Conservation (phyloP, 23 tunicate genomes). For the Halocynthia roretzi region DNA sequence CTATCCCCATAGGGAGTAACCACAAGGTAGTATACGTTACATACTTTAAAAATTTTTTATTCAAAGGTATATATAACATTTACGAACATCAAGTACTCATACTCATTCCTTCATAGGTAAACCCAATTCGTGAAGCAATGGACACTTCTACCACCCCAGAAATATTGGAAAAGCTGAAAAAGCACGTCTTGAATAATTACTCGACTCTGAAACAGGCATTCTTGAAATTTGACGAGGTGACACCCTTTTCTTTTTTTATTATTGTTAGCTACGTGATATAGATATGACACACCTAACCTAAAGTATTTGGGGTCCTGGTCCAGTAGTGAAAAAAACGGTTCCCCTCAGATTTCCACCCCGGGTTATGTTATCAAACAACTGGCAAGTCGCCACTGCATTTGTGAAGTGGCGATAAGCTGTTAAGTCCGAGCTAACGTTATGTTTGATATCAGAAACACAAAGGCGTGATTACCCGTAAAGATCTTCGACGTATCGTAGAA, state of each 20-base stretch:
- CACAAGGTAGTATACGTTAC: slow-evolving; percentile 56
- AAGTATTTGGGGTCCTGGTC: neutral
- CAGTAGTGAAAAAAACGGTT: neutral
- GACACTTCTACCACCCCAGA: slow-evolving; percentile 46
- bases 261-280: neutral
- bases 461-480: slow-evolving; percentile 61
- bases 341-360: neutral
- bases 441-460: slow-evolving; percentile 46
- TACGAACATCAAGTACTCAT: neutral
- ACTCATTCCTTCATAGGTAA: slow-evolving; percentile 40
- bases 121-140: slow-evolving; percentile 69
- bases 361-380: neutral
- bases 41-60: neutral
- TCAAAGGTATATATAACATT: neutral
- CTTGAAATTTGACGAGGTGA: slow-evolving; percentile 77
- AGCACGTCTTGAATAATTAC: slow-evolving; percentile 55
- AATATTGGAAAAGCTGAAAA: slow-evolving; percentile 38
- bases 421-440: neutral
- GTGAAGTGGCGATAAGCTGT: neutral
- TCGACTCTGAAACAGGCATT: slow-evolving; percentile 76
- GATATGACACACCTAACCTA: neutral
- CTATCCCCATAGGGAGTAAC: slow-evolving; percentile 86
- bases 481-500: slow-evolving; percentile 69
- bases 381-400: neutral
- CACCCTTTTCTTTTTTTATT: neutral